These are phyloP conservation scores for Podotricha telesiphe DNA, from an alignment of 2,888 invertebrate genomes.

Conservation along the genomic window DNA sequence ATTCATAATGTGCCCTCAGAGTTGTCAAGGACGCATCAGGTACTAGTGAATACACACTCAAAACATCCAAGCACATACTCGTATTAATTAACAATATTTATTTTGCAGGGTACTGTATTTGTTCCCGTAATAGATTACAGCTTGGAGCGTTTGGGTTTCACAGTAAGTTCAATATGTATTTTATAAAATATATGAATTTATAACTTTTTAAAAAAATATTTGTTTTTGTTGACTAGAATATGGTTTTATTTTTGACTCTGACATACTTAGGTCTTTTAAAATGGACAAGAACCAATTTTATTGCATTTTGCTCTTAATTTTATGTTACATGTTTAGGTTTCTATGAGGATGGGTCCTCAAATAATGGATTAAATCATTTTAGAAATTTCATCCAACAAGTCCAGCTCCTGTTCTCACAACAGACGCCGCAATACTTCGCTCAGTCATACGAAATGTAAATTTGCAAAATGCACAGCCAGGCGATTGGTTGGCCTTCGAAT, in stretches of 20 bases:
- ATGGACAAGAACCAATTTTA: too few species aligned
- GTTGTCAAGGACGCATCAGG: too few species aligned
- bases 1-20: too few species aligned
- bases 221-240: too few species aligned
- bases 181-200: too few species aligned
- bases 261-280: too few species aligned
- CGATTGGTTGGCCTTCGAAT: slow-evolving; percentile 14
- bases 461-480: not conserved
- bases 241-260: too few species aligned
- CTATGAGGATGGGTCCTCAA: not conserved
- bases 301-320: too few species aligned
- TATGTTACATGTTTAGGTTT: not conserved
- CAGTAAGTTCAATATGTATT: slow-evolving; percentile 42
- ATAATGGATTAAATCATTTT: not conserved
- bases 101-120: slow-evolving; percentile 53
- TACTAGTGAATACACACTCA: too few species aligned
- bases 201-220: too few species aligned
- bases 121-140: slow-evolving; percentile 53
- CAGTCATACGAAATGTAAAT: slow-evolving; percentile 3
- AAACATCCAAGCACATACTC: too few species aligned
- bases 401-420: not conserved
- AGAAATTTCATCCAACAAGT: not conserved
- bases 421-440: not conserved
- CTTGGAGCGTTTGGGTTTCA: slow-evolving; percentile 47
- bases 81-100: slow-evolving; percentile 14